Evolutionary conservation across 1,140 invertebrate species (phyloP).

Genomic region (Bombus terrestris): DNA sequence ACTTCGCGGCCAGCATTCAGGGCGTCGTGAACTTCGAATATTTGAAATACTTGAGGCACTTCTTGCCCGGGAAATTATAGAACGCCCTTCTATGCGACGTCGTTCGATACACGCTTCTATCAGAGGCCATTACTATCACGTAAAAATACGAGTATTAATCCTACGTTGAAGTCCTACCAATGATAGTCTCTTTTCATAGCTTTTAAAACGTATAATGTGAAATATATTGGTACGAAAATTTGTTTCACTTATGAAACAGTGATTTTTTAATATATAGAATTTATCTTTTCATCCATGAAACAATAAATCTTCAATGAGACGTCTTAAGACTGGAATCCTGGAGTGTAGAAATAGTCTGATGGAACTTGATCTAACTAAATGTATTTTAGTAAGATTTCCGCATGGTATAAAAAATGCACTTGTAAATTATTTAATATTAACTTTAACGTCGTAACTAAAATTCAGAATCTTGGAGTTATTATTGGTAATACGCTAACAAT

Average conservation of each 20-base stretch:
- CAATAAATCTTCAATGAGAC: too few species aligned
- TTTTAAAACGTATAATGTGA: too few species aligned
- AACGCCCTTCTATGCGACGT: neutral
- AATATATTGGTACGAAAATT: neutral
- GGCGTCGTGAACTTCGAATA: neutral
- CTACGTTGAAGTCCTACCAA: neutral
- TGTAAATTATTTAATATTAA: too few species aligned
- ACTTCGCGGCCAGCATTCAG: conserved; percentile 24
- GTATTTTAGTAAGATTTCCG: too few species aligned
- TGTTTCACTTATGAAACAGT: neutral
- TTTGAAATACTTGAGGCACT: conserved; percentile 11
- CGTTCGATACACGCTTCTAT: neutral
- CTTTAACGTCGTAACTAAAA: too few species aligned
- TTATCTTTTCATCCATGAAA: neutral
- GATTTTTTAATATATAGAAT: neutral
- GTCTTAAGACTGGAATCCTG: too few species aligned
- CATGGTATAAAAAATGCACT: too few species aligned
- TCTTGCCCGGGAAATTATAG: conserved; percentile 24
- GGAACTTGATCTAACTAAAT: too few species aligned
- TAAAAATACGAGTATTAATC: neutral
- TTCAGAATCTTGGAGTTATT: too few species aligned
- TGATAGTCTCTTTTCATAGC: too few species aligned
- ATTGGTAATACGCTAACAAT: too few species aligned
- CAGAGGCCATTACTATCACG: neutral
- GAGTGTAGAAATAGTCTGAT: too few species aligned